A percentile compares a stretch with the other conserved stretches of the same genome.
phyloP scores from a whole-genome alignment of 2,888 invertebrate genomes.

The Asteroscopus sphinx region DNA sequence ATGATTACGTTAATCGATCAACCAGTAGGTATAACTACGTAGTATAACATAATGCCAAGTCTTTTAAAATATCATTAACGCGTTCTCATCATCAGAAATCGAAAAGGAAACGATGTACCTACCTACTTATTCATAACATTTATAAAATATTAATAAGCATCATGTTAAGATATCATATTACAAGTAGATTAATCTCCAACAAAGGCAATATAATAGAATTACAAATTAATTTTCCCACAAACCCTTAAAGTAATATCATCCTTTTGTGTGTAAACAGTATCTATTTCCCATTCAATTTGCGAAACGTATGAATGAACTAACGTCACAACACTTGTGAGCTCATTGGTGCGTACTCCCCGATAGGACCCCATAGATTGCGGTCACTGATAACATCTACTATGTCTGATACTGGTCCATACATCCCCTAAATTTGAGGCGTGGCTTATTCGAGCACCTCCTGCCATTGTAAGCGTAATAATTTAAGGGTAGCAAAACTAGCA shows the following conservation, averaged over 20 bases:
- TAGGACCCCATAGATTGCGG: conserved; percentile 74
- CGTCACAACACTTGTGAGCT: conserved; percentile 84
- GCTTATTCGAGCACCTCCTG: conserved; percentile 57
- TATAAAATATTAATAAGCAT: conserved; percentile 57
- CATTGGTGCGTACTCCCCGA: conserved; percentile 77
- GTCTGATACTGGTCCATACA: no score
- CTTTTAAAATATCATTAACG: no score
- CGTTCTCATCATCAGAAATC: conserved; percentile 4
- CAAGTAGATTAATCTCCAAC: conserved; percentile 63
- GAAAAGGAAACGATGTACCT: conserved; percentile 11
- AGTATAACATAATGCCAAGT: no score
- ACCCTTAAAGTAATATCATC: conserved; percentile 87
- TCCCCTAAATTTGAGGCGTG: conserved; percentile 67
- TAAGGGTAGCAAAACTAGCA: conserved; percentile 61
- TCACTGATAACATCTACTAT: conserved; percentile 73
- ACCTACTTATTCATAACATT: conserved; percentile 21
- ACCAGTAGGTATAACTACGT: no score
- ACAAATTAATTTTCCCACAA: conserved; percentile 89
- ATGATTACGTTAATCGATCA: no score
- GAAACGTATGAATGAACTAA: conserved; percentile 79
- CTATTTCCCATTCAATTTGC: conserved; percentile 80
- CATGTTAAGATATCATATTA: conserved; percentile 62
- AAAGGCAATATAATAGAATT: conserved; percentile 73
- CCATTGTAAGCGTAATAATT: conserved; percentile 58
- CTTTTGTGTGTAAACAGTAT: conserved; percentile 87